Evolutionary conservation across 2,888 invertebrate genomes (phyloP), one percentile per base, ranked within the genome.

Genomic region (Caenorhabditis sp.): DNA sequence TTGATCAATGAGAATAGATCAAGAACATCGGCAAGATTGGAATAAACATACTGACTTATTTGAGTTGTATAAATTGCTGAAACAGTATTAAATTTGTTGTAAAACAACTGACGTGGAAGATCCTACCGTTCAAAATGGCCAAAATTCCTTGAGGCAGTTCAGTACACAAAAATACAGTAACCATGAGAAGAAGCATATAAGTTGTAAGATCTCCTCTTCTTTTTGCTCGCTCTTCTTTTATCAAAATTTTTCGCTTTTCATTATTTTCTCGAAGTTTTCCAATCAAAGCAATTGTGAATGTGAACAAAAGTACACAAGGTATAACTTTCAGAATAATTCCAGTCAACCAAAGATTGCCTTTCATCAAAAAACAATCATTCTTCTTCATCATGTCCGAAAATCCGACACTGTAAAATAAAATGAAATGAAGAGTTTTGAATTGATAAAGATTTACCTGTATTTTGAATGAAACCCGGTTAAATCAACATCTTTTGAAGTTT

Each of bases 101-200:
- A 31, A 4, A 4, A 31, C 4, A 19, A 24, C 31, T 26, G n/a
- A 31, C n/a, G 27, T 26, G 57, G 51, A 36, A 1, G 10, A 26
- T 51, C 59, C 19, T 23, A 82, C 82, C 82, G 55, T 81, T 81
- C 50, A 81, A 61, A 57, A 83, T 78, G 1, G 82, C 82, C 63
- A 82, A 77, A 19, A 82, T 71, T 21, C 85, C 86, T 64, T 86
- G 86, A 0, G 93, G 93, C 58, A 92, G 90, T 88, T 93, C 93
- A 82, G 93, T 93, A n/a, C 92, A 86, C 53, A 93, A 90, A 88
- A 93, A 93, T 67, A 93, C 90, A 60, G 93, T 89, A n/a, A 93
- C 92, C 31, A 93, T 92, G 0, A 92, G 91, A 64, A 93, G 93
- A 49, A 93, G 89, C 79, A 79, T 77, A 53, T 73, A 75, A 3